Percentiles rank a stretch among this genome's conserved stretches.
These are phyloP conservation scores for Drosophila histrio DNA, from an alignment of 2,888 invertebrate species.

Conservation along the genomic window DNA sequence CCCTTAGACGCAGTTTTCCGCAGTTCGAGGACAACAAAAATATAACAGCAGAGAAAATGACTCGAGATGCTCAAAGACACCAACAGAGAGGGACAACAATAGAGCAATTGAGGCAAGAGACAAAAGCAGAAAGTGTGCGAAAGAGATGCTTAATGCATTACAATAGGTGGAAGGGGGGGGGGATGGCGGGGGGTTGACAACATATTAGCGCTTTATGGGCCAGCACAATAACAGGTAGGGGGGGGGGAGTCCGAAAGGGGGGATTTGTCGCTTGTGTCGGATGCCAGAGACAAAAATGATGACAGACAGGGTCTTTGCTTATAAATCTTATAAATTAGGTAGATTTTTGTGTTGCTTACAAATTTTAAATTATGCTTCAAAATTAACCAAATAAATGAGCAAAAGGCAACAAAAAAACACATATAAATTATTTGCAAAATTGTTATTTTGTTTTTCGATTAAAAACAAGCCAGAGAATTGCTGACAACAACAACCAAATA, in stretches of 20 bases:
- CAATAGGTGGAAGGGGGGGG: not conserved
- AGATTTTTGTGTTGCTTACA: constrained; percentile 32
- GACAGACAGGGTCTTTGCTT: constrained; percentile 39
- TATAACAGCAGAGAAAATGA: constrained; percentile 29
- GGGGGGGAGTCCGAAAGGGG: not conserved
- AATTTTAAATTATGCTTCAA: constrained; percentile 33
- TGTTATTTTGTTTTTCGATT: constrained; percentile 17
- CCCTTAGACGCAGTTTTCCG: constrained; percentile 4
- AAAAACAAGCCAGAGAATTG: too few relatives aligned
- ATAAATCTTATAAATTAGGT: constrained; percentile 59
- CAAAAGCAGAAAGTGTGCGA: not conserved
- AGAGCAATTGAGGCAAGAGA: not conserved
- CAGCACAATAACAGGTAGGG: constrained; percentile 26
- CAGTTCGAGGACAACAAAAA: constrained; percentile 23
- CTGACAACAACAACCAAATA: not conserved
- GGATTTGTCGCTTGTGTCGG: not conserved
- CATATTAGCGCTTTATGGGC: constrained; percentile 67
- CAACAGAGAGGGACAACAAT: not conserved
- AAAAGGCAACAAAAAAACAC: constrained; percentile 3
- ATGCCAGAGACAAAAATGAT: constrained; percentile 28
- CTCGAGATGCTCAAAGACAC: constrained; percentile 12
- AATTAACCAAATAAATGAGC: constrained; percentile 23
- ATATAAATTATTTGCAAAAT: constrained; percentile 5
- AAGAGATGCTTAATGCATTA: constrained; percentile 8
- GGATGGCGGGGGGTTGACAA: constrained; percentile 18